These are phyloP conservation scores for Semnornis frantzii DNA, from an alignment of 2,113 vertebrate species.

Conservation along the genomic window DNA sequence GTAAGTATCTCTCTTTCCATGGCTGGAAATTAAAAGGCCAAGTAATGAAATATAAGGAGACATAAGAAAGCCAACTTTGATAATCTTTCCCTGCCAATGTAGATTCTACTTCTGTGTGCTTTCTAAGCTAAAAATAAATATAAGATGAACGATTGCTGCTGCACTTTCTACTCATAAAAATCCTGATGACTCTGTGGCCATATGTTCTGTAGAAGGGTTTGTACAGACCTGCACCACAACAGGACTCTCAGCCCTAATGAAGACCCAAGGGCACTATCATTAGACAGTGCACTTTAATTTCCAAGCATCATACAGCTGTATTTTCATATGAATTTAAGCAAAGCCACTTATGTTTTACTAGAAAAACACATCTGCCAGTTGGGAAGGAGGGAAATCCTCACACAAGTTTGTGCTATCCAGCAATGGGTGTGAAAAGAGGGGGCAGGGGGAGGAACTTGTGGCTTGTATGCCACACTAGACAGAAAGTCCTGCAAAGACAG, in stretches of 20 bases:
- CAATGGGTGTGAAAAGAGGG: not conserved
- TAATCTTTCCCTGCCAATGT: not conserved
- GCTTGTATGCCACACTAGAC: not conserved
- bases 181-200: accelerated
- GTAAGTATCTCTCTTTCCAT: not conserved
- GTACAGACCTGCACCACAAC: not conserved
- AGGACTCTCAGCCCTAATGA: not conserved
- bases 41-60: not conserved
- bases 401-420: not conserved
- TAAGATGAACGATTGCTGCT: not conserved
- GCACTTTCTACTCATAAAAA: not conserved
- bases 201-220: not conserved
- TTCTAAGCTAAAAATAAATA: not conserved
- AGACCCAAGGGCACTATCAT: not conserved
- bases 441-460: accelerated
- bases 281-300: slow-evolving; percentile 5
- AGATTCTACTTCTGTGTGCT: not conserved
- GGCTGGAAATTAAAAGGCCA: not conserved
- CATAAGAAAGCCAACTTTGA: not conserved
- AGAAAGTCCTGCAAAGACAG: not conserved
- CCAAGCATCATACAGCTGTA: not conserved
- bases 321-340: slow-evolving; percentile 18
- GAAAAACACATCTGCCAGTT: not conserved
- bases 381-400: not conserved
- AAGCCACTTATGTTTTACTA: not conserved